Evolutionary conservation across 2,797 vertebrate genomes (phyloP).

Genomic region (Poecilia velifera): DNA sequence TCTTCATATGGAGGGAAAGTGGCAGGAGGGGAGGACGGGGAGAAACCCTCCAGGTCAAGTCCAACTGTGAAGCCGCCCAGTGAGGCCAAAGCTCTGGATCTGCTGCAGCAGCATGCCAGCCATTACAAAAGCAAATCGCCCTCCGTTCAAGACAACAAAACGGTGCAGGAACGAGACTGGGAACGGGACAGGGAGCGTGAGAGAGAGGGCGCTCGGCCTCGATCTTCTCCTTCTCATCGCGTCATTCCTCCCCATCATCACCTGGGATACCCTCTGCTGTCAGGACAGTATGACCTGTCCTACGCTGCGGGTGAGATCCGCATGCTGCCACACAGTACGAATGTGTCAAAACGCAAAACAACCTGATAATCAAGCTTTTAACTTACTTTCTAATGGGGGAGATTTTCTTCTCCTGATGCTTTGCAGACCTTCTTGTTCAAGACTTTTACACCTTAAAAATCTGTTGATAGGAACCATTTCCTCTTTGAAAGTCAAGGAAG

Average conservation of each 20-base stretch:
- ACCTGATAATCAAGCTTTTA: background rate
- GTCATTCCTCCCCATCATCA: constrained; percentile 93
- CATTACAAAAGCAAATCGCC: constrained; percentile 98
- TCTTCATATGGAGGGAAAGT: constrained; percentile 91
- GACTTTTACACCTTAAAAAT: background rate
- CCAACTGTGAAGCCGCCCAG: constrained; percentile 89
- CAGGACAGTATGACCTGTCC: constrained; percentile 94
- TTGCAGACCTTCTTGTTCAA: background rate
- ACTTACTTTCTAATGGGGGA: background rate
- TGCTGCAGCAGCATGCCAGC: constrained; percentile 95
- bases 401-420: background rate
- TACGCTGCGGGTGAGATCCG: constrained; percentile 89
- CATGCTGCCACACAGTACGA: background rate
- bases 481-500: background rate
- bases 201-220: constrained; percentile 86
- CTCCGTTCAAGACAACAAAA: constrained; percentile 89
- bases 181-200: constrained; percentile 55
- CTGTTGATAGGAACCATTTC: background rate
- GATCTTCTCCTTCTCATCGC: constrained; percentile 92
- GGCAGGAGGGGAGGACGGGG: constrained; percentile 83
- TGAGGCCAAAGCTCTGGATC: constrained; percentile 94
- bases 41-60: constrained; percentile 87
- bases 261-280: constrained; percentile 91
- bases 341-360: background rate
- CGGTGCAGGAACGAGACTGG: constrained; percentile 78